Evolutionary conservation across 2,888 invertebrate genomes (phyloP).

Genomic region (Microplitis deprimator): DNA sequence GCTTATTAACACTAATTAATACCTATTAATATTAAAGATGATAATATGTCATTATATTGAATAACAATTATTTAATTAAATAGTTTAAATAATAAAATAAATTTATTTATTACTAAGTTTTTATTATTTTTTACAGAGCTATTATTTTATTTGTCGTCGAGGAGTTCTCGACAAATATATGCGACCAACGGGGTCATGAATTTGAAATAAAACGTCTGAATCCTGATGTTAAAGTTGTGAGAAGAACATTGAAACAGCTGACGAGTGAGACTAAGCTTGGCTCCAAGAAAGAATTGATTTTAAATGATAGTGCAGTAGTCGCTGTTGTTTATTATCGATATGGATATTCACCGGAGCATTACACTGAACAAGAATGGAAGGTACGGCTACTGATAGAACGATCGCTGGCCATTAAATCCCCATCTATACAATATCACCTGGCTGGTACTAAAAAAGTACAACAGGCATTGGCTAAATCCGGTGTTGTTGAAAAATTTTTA

Average conservation of each 20-base stretch:
- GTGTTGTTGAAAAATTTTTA: slow-evolving; percentile 83
- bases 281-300: slow-evolving; percentile 77
- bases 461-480: slow-evolving; percentile 86
- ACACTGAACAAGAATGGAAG: slow-evolving; percentile 87
- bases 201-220: slow-evolving; percentile 85
- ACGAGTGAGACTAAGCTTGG: slow-evolving; percentile 76
- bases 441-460: slow-evolving; percentile 97
- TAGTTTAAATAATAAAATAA: neutral
- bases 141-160: slow-evolving; percentile 90
- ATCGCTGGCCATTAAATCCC: slow-evolving; percentile 92
- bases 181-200: slow-evolving; percentile 95
- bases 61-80: slow-evolving; percentile 5
- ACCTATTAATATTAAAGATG: neutral
- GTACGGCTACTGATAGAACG: slow-evolving; percentile 88
- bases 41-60: neutral
- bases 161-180: slow-evolving; percentile 90
- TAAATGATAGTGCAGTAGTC: slow-evolving; percentile 78
- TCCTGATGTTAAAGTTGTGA: slow-evolving; percentile 80
- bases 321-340: slow-evolving; percentile 93
- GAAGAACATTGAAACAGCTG: slow-evolving; percentile 83
- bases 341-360: slow-evolving; percentile 92
- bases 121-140: slow-evolving; percentile 70
- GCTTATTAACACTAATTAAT: slow-evolving; percentile 3
- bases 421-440: slow-evolving; percentile 91
- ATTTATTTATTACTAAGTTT: neutral